Conservation (phyloP, 2,888 invertebrate species). For the Scaptomyza cyrtandrae region DNA sequence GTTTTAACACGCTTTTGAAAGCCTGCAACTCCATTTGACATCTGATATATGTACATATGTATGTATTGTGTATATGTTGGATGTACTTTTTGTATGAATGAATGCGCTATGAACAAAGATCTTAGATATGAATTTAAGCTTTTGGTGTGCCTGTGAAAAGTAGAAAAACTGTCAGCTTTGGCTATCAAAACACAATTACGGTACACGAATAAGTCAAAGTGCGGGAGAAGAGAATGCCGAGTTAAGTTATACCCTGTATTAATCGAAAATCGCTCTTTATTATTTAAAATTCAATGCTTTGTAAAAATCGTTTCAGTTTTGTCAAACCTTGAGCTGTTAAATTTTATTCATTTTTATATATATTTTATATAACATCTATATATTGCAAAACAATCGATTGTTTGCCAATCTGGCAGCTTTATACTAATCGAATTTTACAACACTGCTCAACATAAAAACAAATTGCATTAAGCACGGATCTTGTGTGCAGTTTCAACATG, state of each 20-base stretch:
- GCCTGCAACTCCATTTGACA: slow-evolving; percentile 50
- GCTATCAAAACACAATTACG: slow-evolving; percentile 35
- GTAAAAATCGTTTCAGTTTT: neutral
- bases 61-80: neutral
- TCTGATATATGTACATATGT: slow-evolving; percentile 22
- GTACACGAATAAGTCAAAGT: neutral
- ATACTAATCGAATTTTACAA: slow-evolving; percentile 17
- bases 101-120: slow-evolving; percentile 56
- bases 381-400: neutral
- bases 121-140: slow-evolving; percentile 40
- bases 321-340: neutral
- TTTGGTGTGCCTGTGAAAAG: slow-evolving; percentile 19
- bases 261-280: neutral
- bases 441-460: slow-evolving; percentile 19
- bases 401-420: slow-evolving; percentile 26
- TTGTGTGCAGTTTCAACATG: slow-evolving; percentile 31
- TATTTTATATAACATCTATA: neutral
- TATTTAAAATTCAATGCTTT: neutral
- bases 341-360: neutral
- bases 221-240: neutral
- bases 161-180: slow-evolving; percentile 8
- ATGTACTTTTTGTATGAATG: slow-evolving; percentile 8
- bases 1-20: slow-evolving; percentile 45
- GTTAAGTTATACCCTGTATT: neutral
- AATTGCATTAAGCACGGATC: neutral